phyloP scores from a whole-genome alignment of 2,797 vertebrate species.

The Sebastes alutus region DNA sequence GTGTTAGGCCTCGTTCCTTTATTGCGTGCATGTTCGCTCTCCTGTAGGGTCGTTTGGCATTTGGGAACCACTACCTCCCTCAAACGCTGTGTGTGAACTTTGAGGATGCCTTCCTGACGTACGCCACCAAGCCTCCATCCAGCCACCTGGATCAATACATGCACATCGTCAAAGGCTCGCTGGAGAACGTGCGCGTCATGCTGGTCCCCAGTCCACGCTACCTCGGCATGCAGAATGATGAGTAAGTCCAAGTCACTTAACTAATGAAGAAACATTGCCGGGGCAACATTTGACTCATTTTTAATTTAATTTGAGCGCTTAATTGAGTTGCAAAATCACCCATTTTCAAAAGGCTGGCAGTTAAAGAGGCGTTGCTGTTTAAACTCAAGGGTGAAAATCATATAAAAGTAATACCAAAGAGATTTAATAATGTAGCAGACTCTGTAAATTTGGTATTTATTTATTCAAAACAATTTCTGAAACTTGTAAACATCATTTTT shows the following conservation, averaged over 20 bases:
- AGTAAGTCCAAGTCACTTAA: slow-evolving; percentile 84
- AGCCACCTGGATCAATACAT: slow-evolving; percentile 98
- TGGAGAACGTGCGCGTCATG: slow-evolving; percentile 99
- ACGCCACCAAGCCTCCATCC: slow-evolving; percentile 97
- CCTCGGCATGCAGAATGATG: slow-evolving; percentile 95
- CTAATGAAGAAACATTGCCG: not conserved
- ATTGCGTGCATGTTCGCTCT: not conserved
- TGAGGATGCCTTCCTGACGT: slow-evolving; percentile 96
- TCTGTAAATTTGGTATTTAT: not conserved
- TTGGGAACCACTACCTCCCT: slow-evolving; percentile 97
- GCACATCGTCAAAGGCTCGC: slow-evolving; percentile 96
- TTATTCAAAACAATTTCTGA: slow-evolving; percentile 17
- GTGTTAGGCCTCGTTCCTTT: not conserved
- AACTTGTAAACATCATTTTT: slow-evolving; percentile 3
- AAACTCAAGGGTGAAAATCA: not conserved
- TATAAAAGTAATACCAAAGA: not conserved
- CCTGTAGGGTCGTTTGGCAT: slow-evolving; percentile 93
- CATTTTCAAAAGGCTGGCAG: not conserved
- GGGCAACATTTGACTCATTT: not conserved
- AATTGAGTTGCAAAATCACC: not conserved
- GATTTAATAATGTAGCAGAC: not conserved
- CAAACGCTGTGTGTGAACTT: slow-evolving; percentile 97
- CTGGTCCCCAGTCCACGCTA: slow-evolving; percentile 97
- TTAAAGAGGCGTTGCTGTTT: not conserved
- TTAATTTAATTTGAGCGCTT: not conserved